These are phyloP conservation scores for Hippocampus barbouri DNA, from an alignment of 2,113 vertebrate species.

Conservation along the genomic window DNA sequence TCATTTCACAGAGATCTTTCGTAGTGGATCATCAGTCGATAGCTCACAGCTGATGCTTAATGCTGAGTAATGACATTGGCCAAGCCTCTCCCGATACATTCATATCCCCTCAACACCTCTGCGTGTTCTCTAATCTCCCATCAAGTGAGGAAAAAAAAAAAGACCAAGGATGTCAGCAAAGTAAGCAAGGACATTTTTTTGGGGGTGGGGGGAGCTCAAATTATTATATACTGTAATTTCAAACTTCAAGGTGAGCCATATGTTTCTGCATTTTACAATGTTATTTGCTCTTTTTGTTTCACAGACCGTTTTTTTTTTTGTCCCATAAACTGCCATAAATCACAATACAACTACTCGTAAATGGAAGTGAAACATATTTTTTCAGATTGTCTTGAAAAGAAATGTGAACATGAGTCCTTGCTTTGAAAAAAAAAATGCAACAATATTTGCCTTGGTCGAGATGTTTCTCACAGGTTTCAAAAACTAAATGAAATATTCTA, in stretches of 20 bases:
- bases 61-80: slow-evolving; percentile 71
- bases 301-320: too few species aligned
- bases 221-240: not conserved
- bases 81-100: slow-evolving; percentile 20
- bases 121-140: not conserved
- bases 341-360: too few species aligned
- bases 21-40: slow-evolving; percentile 72
- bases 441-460: not conserved
- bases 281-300: too few species aligned
- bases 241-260: not conserved
- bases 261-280: too few species aligned
- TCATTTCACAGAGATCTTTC: slow-evolving; percentile 68
- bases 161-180: not conserved
- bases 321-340: too few species aligned
- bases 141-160: not conserved
- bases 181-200: not conserved
- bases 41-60: slow-evolving; percentile 68
- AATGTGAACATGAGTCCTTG: not conserved
- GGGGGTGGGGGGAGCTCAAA: not conserved
- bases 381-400: not conserved
- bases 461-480: not conserved
- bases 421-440: not conserved
- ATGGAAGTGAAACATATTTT: not conserved
- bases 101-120: slow-evolving; percentile 12
- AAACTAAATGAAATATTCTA: not conserved